Base-by-base conservation (phyloP, 2,113 vertebrate genomes). In the Grantiella picta region DNA sequence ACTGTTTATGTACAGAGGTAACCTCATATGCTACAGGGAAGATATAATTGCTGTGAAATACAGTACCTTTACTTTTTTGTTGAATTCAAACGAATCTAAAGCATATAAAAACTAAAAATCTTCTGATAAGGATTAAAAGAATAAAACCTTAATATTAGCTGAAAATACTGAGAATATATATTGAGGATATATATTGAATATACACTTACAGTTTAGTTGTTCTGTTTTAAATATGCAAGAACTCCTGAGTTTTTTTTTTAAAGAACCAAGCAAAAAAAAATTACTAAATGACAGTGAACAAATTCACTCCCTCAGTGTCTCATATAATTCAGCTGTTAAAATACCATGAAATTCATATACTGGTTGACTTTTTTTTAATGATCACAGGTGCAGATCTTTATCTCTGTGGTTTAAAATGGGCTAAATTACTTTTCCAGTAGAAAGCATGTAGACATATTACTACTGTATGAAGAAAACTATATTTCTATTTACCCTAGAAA, bases 381-480 rank as follows among this genome's bases (percentile, higher is more conserved):
- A 45, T 77, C 29, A 52, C 9, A 50, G 29, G 5, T 5, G 3
- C 18, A 77, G 15, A 25, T 65, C 9, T 63, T 85, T 57, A n/a
- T 29, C 15, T 50, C 33, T 72, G 10, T 23, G 8, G 4, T 11
- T 82, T 76, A 49, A 77, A 83, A 95, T 73, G 69, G 89, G 36
- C 65, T 80, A 95, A 92, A 65, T 87, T 80, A 52, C 27, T 86
- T 93, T 96, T 96, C 94, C 89, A 63, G 53, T 36, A 64, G 40
- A 97, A 97, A 95, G 68, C 92, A 82, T 87, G 77, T 90, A 95
- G 85, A 97, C 89, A 71, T 96, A 61, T 27, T 82, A 76, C 57
- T 92, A 84, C 86, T 91, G 88, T 83, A 89, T 91, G 86, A 71
- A 97, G 89, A 97, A 97, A 3, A 82, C 80, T 97, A 88, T 52